phyloP scores from a whole-genome alignment of 1,140 invertebrate species.

The Zaprionus gabonicus region DNA sequence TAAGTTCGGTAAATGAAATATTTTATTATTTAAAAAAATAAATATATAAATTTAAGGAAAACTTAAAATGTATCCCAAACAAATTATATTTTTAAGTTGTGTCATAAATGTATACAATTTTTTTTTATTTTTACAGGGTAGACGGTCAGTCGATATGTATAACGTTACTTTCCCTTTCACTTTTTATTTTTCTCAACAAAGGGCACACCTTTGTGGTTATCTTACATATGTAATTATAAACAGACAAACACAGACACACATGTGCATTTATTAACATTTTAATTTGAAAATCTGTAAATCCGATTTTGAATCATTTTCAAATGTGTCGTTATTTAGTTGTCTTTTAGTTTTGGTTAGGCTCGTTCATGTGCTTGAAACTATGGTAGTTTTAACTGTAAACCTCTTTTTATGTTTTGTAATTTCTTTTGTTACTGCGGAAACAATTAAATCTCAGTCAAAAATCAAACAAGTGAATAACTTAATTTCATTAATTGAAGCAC shows the following conservation, averaged over 20 bases:
- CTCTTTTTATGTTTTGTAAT: neutral
- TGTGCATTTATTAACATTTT: neutral
- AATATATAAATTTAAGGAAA: no score
- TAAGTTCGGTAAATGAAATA: neutral
- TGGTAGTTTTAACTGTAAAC: neutral
- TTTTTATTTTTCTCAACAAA: neutral
- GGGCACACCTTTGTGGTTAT: neutral
- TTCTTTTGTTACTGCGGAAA: neutral
- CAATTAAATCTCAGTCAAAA: neutral
- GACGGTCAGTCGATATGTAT: neutral
- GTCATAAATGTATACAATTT: neutral
- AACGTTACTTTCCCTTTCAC: constrained; percentile 2
- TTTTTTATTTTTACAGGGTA: neutral
- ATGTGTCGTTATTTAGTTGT: neutral
- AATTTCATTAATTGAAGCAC: constrained; percentile 26
- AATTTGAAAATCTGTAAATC: neutral
- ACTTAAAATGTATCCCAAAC: no score
- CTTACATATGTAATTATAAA: neutral
- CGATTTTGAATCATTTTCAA: neutral
- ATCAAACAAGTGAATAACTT: neutral
- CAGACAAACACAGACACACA: no score
- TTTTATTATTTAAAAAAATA: neutral
- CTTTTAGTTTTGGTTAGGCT: neutral
- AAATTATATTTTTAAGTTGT: no score
- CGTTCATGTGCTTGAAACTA: neutral